Evolutionary conservation across 2,888 invertebrate genomes (phyloP), one percentile per base, ranked within the genome.

Genomic region (Oxycera nigricornis): DNA sequence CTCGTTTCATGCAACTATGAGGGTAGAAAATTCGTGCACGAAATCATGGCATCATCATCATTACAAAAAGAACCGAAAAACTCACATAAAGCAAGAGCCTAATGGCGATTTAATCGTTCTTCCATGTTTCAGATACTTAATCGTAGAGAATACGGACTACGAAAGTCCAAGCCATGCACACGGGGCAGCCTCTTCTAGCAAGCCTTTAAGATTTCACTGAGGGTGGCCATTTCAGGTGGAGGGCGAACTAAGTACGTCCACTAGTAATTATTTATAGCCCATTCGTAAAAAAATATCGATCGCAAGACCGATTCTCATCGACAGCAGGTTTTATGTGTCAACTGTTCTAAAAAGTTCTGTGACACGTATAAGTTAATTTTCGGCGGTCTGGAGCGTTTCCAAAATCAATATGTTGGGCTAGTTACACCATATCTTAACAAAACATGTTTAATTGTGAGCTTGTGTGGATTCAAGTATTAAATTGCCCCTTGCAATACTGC

Each of bases 31-130:
- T 68, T 77, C 68, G 73, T 73, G 72, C 74, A 76, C 74, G 76
- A 75, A 77, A 76, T 76, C 76, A 76, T 76, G 77, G 77, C 77
- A 77, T 77, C 77, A 77, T 77, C 77, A 77, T 77, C 73, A 77
- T 76, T 73, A 75, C 72, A 77, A 75, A 61, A 62, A 67, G 50
- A 73, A 61, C 61, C 61, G 30, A 70, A 73, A 73, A 73, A 75
- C 41, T 70, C 50, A 52, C 57, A 81, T 79, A 80, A 84, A 84
- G 83, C 84, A 83, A 84, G 83, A 83, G 84, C 83, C 84, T 84
- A 84, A 84, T 84, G 84, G 82, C 84, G 83, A 84, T 84, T 84
- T 84, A 84, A 84, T 79, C 78, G 78, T 76, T 75, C 77, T 82
- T 82, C 81, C 81, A 81, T 77, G 77, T 77, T 77, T 77, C 70